Conservation (phyloP, 2,113 vertebrate genomes). For the Pelvicachromis taeniatus region DNA sequence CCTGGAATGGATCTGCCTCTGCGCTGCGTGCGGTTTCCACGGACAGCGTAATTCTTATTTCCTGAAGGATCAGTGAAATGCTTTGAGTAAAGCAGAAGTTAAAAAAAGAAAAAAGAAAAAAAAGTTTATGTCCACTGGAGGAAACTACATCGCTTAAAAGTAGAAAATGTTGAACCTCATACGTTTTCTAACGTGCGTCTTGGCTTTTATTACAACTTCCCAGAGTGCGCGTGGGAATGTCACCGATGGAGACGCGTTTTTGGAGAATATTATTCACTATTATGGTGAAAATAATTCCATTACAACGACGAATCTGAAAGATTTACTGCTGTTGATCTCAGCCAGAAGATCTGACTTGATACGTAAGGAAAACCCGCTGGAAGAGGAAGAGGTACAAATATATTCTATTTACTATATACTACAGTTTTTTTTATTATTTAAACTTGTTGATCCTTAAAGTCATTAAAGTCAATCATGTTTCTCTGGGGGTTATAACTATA, state of each 20-base stretch:
- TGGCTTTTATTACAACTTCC: not conserved
- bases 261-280: conserved; percentile 57
- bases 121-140: not conserved
- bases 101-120: not conserved
- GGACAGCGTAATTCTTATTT: not conserved
- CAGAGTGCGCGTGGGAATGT: not conserved
- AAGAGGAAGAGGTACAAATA: conserved; percentile 44
- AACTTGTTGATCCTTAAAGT: not conserved
- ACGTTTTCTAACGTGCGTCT: not conserved
- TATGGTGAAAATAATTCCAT: conserved; percentile 63
- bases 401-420: not conserved
- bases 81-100: not conserved
- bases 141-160: not conserved
- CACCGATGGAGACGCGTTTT: not conserved
- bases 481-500: too few species aligned
- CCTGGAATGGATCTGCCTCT: not conserved
- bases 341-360: conserved; percentile 23
- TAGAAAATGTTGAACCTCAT: not conserved
- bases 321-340: conserved; percentile 62
- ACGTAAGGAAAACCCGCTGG: conserved; percentile 43
- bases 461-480: not conserved
- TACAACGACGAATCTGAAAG: conserved; percentile 39
- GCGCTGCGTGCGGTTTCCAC: not conserved
- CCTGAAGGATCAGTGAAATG: not conserved
- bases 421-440: not conserved